Evolutionary conservation across 30 jellyfish, hydroid and myxozoan genomes (phyloP).

Genomic region (Morbakka virulenta): DNA sequence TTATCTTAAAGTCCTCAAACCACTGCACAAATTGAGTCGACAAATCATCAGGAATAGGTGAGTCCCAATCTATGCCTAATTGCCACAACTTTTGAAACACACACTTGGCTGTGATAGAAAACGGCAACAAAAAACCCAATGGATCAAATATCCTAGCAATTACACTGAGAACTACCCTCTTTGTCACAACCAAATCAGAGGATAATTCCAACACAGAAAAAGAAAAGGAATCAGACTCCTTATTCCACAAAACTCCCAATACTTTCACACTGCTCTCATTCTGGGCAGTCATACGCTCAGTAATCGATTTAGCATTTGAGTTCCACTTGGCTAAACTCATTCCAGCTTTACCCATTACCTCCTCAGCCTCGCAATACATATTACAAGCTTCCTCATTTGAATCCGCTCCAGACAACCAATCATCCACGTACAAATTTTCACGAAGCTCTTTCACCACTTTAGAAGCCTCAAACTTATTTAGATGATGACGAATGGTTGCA

Average conservation of each 20-base stretch:
- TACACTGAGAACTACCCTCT: not conserved
- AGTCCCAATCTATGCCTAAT: not conserved
- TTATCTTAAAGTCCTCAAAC: not conserved
- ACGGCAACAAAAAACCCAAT: not conserved
- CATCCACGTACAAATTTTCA: not conserved
- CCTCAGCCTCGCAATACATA: not conserved
- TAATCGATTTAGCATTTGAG: not conserved
- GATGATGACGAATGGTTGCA: not conserved
- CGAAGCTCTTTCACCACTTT: not conserved
- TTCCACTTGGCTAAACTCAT: not conserved
- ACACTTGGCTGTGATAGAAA: not conserved
- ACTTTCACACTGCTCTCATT: not conserved
- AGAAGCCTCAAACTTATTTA: not conserved
- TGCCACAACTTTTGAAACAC: not conserved
- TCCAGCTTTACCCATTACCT: not conserved
- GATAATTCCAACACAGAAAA: too few relatives aligned
- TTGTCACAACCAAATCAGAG: not conserved
- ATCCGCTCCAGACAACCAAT: not conserved
- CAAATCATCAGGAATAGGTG: not conserved
- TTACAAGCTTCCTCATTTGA: not conserved
- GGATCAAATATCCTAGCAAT: constrained; percentile 8
- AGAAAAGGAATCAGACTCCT: not conserved
- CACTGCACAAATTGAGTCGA: not conserved
- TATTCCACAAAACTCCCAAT: not conserved
- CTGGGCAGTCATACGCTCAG: not conserved